phyloP scores from a whole-genome alignment of 2,113 vertebrate genomes.

The Actinemys pallida region DNA sequence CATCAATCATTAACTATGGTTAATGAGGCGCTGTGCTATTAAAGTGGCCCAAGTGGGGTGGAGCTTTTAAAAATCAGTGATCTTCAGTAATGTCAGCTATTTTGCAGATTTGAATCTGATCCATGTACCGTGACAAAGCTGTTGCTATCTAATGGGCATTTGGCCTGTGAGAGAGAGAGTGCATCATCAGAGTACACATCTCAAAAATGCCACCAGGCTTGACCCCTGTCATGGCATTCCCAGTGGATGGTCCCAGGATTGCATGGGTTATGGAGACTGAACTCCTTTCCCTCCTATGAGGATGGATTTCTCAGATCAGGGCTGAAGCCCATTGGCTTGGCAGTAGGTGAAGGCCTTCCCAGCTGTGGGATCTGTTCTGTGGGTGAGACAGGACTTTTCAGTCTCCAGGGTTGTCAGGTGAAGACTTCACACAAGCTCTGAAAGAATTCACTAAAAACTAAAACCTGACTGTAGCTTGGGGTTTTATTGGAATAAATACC shows the following conservation, averaged over 20 bases:
- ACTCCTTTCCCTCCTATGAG: neutral
- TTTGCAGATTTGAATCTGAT: neutral
- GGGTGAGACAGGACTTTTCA: neutral
- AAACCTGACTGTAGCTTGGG: rapidly evolving
- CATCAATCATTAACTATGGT: neutral
- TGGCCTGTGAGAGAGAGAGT: neutral
- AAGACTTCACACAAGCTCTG: neutral
- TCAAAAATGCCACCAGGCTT: neutral
- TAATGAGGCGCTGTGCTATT: neutral
- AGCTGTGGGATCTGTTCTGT: neutral
- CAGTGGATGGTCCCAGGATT: neutral
- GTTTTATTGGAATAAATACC: neutral
- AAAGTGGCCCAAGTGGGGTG: neutral
- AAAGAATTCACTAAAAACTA: neutral
- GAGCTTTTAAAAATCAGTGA: neutral
- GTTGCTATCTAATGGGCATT: neutral
- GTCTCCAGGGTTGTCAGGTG: neutral
- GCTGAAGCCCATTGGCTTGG: neutral
- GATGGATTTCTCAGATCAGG: neutral
- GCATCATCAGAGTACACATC: neutral
- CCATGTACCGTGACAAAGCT: neutral
- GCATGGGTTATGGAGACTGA: neutral
- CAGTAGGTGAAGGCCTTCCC: neutral
- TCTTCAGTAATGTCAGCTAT: neutral
- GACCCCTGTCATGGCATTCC: neutral